Evolutionary conservation across 2,888 invertebrate genomes (phyloP).

Genomic region (Autographa gamma): DNA sequence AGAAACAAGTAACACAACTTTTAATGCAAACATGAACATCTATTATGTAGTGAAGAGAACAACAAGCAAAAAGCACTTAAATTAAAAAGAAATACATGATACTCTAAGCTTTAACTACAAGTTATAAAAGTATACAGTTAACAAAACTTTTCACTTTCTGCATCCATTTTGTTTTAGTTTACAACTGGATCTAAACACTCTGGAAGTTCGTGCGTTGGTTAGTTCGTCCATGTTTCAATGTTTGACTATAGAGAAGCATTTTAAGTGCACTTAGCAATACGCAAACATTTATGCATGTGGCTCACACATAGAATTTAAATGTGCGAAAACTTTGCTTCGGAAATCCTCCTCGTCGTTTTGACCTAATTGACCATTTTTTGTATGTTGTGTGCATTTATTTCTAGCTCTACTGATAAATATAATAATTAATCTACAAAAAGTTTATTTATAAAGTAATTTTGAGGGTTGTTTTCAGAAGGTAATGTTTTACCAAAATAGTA

Average conservation of each 20-base stretch:
- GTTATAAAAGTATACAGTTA: background rate
- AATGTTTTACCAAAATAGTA: background rate
- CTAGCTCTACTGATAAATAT: too few relatives aligned
- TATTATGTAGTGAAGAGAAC: background rate
- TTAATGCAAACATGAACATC: background rate
- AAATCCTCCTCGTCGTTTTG: too few relatives aligned
- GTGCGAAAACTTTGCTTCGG: too few relatives aligned
- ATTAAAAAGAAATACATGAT: background rate
- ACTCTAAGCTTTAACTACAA: background rate
- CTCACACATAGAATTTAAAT: too few relatives aligned
- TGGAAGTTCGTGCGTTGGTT: background rate
- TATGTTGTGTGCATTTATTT: too few relatives aligned
- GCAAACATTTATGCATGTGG: too few relatives aligned
- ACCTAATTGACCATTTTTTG: too few relatives aligned
- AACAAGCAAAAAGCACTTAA: slow-evolving; percentile 1
- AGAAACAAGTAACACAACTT: background rate
- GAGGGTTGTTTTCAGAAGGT: too few relatives aligned
- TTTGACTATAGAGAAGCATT: background rate
- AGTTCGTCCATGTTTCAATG: background rate
- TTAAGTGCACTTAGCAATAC: too few relatives aligned
- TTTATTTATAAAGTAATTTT: too few relatives aligned
- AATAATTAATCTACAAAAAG: too few relatives aligned
- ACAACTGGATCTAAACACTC: background rate
- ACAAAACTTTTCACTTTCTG: background rate
- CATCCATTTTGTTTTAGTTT: background rate